These are phyloP conservation scores for Lepidocolaptes lacrymiger DNA, from an alignment of 2,797 vertebrate genomes.

Conservation along the genomic window DNA sequence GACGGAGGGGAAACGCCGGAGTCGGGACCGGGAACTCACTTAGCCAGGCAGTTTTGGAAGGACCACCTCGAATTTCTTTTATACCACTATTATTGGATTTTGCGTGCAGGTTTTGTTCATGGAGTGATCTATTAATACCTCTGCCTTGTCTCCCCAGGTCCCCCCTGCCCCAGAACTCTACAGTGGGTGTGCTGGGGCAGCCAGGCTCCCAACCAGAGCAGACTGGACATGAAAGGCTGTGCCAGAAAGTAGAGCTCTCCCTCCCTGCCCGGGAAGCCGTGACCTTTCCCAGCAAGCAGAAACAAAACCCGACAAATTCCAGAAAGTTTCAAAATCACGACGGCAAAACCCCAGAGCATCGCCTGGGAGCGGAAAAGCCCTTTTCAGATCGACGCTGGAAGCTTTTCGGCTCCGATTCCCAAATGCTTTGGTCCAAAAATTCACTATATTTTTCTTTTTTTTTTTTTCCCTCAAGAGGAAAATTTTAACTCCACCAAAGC, in stretches of 20 bases:
- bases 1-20: slow-evolving; percentile 9
- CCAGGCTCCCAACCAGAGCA: not conserved
- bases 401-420: not conserved
- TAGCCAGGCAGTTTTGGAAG: slow-evolving; percentile 3
- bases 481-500: not conserved
- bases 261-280: slow-evolving; percentile 7
- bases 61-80: slow-evolving; percentile 35
- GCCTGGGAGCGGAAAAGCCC: slow-evolving; percentile 44
- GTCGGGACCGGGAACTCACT: not conserved
- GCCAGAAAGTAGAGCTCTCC: not conserved
- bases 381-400: not conserved
- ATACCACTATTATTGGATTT: not conserved
- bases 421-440: not conserved
- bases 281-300: slow-evolving; percentile 66
- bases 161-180: not conserved
- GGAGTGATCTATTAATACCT: not conserved
- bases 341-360: slow-evolving; percentile 43
- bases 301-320: slow-evolving; percentile 65
- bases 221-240: not conserved
- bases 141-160: not conserved
- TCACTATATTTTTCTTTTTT: not conserved
- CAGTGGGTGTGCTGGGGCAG: fast-evolving
- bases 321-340: slow-evolving; percentile 60
- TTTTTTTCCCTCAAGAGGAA: not conserved
- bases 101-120: fast-evolving